Evolutionary conservation across 2,888 invertebrate genomes (phyloP), one percentile per base, ranked within the genome.

Genomic region (Torymus aiolomorphi): DNA sequence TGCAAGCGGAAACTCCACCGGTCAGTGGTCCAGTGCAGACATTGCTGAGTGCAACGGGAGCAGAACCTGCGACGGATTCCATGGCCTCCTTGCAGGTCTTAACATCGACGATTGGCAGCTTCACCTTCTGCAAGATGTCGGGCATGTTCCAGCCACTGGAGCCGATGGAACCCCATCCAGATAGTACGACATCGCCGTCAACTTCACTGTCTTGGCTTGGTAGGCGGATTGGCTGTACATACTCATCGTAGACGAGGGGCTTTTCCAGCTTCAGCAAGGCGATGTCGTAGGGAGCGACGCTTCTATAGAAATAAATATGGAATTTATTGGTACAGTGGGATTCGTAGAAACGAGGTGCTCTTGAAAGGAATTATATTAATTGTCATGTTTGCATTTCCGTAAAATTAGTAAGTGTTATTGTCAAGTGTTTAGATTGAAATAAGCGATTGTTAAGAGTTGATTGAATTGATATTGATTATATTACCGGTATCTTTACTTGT

Each of bases 271-370:
- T 89, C 16, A 93, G 83, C 4, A 93, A 83, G 56, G 92, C 92
- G 56, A 93, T 91, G 85, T 93, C 93, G 83, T 92, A 91, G 20
- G 91, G 90, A 18, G 86, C 88, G 20, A 89, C 89, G 4, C 85
- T 86, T 4, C 89, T 89, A 20, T n/a, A 24, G 24, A 24, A 24
- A 24, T 24, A 24, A 24, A 24, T 24, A 24, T 2, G 3, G 24
- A 24, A 24, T 24, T 24, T 2, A 24, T 24, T 3, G 3, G 24
- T 2, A 24, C 3, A 3, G 3, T 24, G 2, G 24, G 24, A 24
- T 24, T 24, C 24, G 24, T 24, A 24, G 3, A 3, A 24, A 24
- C 2, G 24, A 24, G 24, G 24, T 24, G 2, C 24, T 24, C 24
- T 24, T 24, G 24, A 24, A 24, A 24, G 24, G 3, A n/a, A n/a